Evolutionary conservation across 2,888 invertebrate species (phyloP), one percentile per base, ranked within the genome.

Genomic region (Patella ulyssiponensis): DNA sequence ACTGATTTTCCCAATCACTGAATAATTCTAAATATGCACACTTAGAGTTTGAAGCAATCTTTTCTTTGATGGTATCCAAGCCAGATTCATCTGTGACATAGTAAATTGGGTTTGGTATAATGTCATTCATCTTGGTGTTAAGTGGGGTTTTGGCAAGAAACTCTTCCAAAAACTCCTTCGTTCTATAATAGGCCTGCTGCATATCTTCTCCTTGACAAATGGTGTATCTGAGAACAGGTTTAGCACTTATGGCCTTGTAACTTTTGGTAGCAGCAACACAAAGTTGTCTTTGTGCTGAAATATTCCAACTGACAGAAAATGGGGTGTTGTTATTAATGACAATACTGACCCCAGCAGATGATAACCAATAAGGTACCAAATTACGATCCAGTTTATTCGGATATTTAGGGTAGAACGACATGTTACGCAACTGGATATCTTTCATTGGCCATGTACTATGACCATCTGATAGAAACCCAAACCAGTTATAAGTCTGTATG

Each of bases 251-350:
- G 12, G 64, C 76, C 51, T 71, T 52, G 20, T 74, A 74, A 3
- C 51, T 69, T 23, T 81, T 56, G 52, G 80, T 80, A 9, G 82
- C 81, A 4, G 73, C 73, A 71, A 83, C 64, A 58, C 83, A 83
- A 64, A 83, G 82, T 80, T 83, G 83, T 17, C 80, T 77, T 64
- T 83, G 79, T 54, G 81, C 81, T 11, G 83, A 77, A n/a, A 77
- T 44, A 64, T 83, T 83, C 80, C 82, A 80, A 52, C 78, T 75
- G 14, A 82, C 69, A 17, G 71, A 71, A 33, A 83, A 82, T 7
- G 82, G 83, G 27, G 76, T 78, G 51, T 78, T 78, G 70, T 81
- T 80, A 75, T 83, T 79, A 2, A 82, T 71, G 44, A 83, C 80
- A 69, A 83, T 75, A 27, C 80, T 73, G 53, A 82, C 77, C n/a